Evolutionary conservation across 30 jellyfish, hydroid and myxozoan genomes (phyloP).

Genomic region (Cassiopea andromeda): DNA sequence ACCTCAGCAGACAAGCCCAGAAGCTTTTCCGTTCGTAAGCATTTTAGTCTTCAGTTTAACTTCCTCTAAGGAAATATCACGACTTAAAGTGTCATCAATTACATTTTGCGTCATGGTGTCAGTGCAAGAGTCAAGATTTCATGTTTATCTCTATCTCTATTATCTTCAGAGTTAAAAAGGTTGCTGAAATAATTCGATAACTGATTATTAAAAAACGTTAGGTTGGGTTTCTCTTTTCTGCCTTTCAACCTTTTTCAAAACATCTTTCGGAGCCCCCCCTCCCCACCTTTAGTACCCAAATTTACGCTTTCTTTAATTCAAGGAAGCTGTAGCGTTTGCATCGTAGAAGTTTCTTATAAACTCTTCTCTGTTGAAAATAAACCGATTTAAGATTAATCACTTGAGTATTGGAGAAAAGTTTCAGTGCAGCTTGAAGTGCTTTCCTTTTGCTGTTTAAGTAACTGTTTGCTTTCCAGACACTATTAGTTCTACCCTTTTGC

Average conservation of each 20-base stretch:
- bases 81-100: not conserved
- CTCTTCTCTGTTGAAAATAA: slow-evolving; percentile 1
- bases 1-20: slow-evolving; percentile 18
- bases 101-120: slow-evolving; percentile 19
- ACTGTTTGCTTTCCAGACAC: slow-evolving; percentile 8
- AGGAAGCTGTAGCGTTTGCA: slow-evolving; percentile 10
- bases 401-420: slow-evolving; percentile 10
- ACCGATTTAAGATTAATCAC: slow-evolving; percentile 16
- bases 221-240: slow-evolving; percentile 3
- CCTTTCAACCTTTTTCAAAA: slow-evolving; percentile 15
- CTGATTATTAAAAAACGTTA: not conserved
- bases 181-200: slow-evolving; percentile 11
- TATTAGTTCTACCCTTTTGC: not conserved
- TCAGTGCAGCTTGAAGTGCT: slow-evolving; percentile 15
- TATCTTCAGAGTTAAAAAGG: slow-evolving; percentile 4
- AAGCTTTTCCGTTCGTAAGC: slow-evolving; percentile 20
- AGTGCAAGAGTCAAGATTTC: not conserved
- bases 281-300: slow-evolving; percentile 10
- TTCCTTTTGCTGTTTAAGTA: slow-evolving; percentile 20
- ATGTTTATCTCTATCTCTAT: not conserved
- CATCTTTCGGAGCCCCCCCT: not conserved
- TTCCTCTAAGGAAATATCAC: slow-evolving; percentile 23
- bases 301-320: slow-evolving; percentile 9
- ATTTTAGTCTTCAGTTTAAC: not conserved
- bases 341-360: slow-evolving; percentile 12